Base-by-base conservation (phyloP, 53 echinoderm and acorn worm species). In the Astropecten irregularis region DNA sequence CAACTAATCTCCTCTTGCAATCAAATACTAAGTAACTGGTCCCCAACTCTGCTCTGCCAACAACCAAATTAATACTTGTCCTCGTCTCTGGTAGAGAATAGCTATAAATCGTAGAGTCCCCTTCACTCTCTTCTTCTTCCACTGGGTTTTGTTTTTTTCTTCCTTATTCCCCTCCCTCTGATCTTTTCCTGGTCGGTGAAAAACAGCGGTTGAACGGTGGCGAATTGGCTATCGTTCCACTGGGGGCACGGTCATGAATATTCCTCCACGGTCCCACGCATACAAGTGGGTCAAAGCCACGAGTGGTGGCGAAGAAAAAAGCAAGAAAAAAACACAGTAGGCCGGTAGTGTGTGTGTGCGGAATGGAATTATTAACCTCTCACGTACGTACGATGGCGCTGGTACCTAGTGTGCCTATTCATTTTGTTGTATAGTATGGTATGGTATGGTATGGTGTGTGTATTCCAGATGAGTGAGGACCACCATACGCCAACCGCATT, bases 271-370 rank as follows among this genome's bases (percentile, higher is more conserved):
- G 79, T 79, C 79, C 79, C 79, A 79, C 79, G 79, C 79, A 79
- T 79, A 47, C 79, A 79, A 79, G 79, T 79, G 79, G 79, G 79
- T 79, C 79, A 79, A 62, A 79, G 79, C 79, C 79, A 79, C 79
- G 60, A 11, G 44, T 62, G 79, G 79, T 79, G 79, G 79, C 62
- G 42, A 62, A 61, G 79, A 79, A 79, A 62, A 79, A 62, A 49
- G 62, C 62, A 62, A 79, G 63, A 79, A 77, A 79, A 61, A 42
- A n/a, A n/a, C n/a, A 6, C 42, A 8, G 42, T 30, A 46, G 79
- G 61, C 62, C 79, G 79, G 47, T 79, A 11, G 42, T 8, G 11
- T 42, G 42, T 6, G 42, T n/a, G n/a, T n/a, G n/a, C n/a, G 76
- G 58, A 76, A 58, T 58, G 47, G 79, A 79, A 61, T 79, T 79